These are phyloP conservation scores for Corythaeola cristata DNA, from an alignment of 2,113 vertebrate genomes.

Conservation along the genomic window DNA sequence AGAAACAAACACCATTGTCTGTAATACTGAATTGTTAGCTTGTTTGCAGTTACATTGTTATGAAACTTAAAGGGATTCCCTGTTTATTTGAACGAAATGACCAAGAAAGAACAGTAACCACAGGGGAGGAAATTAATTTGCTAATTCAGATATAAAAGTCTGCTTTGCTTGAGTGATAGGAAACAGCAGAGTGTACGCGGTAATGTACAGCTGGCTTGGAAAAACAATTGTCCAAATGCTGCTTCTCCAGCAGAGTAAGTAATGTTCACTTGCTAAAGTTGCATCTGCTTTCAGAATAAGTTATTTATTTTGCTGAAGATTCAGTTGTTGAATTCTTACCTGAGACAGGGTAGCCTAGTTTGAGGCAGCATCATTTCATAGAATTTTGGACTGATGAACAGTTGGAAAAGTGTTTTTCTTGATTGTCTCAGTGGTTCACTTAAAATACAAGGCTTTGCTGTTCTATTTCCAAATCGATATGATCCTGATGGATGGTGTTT, in stretches of 20 bases:
- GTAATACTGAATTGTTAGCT: not conserved
- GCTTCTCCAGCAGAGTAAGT: not conserved
- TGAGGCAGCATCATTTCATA: not conserved
- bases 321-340: not conserved
- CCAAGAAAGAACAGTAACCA: not conserved
- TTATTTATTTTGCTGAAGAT: not conserved
- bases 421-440: not conserved
- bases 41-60: not conserved
- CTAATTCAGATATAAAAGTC: not conserved
- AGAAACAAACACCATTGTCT: not conserved
- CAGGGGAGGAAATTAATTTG: not conserved
- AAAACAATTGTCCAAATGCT: not conserved
- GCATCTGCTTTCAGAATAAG: not conserved
- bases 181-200: not conserved
- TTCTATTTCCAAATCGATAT: not conserved
- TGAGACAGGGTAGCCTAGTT: not conserved
- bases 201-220: not conserved
- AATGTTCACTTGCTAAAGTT: not conserved
- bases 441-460: not conserved
- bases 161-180: not conserved
- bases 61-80: not conserved
- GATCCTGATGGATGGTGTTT: not conserved
- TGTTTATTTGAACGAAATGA: not conserved
- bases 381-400: not conserved
- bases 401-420: not conserved